Percentiles rank a stretch among this genome's conserved stretches.
Evolutionary conservation across 2,888 invertebrate genomes (phyloP).

Genomic region (Cataglyphis cursor): DNA sequence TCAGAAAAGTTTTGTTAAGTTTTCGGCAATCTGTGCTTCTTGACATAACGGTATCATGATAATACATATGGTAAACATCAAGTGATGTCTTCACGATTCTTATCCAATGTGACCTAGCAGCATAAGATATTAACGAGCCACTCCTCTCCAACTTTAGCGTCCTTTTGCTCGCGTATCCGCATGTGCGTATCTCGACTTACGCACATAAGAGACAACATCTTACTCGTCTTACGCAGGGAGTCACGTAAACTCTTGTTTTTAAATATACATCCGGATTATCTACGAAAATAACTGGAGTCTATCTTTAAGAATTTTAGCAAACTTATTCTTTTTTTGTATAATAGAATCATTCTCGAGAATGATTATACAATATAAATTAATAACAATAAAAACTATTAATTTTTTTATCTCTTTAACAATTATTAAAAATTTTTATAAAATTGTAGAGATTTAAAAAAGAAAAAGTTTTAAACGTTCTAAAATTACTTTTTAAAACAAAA

Average conservation of each 20-base stretch:
- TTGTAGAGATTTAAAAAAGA: not conserved
- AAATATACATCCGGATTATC: conserved; percentile 20
- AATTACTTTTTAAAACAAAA: not conserved
- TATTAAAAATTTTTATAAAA: not conserved
- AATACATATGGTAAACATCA: conserved; percentile 2
- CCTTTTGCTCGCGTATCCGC: conserved; percentile 55
- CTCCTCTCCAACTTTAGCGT: conserved; percentile 65
- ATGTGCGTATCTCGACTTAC: conserved; percentile 35
- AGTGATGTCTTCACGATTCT: conserved; percentile 19
- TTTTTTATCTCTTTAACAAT: not conserved
- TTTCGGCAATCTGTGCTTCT: conserved; percentile 12
- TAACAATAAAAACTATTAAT: not conserved
- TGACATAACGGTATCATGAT: conserved; percentile 47
- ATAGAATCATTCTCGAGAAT: not conserved
- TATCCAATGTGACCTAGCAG: conserved; percentile 27
- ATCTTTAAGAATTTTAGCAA: not conserved
- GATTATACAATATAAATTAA: not conserved
- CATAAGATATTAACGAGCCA: conserved; percentile 59
- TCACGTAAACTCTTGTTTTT: conserved; percentile 25
- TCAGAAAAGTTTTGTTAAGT: conserved; percentile 17
- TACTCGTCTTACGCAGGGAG: not conserved
- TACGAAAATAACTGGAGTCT: not conserved
- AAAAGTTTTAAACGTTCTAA: not conserved
- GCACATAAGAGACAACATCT: conserved; percentile 38
- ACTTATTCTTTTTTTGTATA: not conserved